Evolutionary conservation across 2,888 invertebrate genomes (phyloP).

Genomic region (Chironomus riparius): DNA sequence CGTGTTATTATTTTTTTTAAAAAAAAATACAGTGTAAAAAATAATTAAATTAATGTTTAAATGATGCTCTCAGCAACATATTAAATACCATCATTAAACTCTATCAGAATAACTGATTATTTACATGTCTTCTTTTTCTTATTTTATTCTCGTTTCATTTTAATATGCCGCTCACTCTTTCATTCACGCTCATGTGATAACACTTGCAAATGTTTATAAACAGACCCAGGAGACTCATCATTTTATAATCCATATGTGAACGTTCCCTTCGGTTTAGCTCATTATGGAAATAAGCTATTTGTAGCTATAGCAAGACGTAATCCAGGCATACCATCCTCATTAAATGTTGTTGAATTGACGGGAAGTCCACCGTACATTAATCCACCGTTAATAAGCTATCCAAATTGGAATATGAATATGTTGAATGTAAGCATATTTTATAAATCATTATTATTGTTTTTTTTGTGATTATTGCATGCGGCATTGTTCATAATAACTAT

Average conservation of each 20-base stretch:
- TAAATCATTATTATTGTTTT: neutral
- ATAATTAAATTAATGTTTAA: neutral
- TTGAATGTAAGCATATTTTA: slow-evolving; percentile 30
- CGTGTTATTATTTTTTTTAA: no score
- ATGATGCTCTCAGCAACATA: neutral
- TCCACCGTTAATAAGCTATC: slow-evolving; percentile 35
- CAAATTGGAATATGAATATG: slow-evolving; percentile 36
- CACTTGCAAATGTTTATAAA: neutral
- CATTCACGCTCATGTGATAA: neutral
- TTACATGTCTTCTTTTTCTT: neutral
- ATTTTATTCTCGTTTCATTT: neutral
- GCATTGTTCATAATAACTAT: neutral
- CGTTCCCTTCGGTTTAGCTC: slow-evolving; percentile 17
- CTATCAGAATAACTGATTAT: neutral
- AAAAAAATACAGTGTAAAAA: no score
- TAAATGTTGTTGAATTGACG: slow-evolving; percentile 45
- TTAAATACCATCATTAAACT: neutral
- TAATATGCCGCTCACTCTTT: neutral
- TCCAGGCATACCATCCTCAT: slow-evolving; percentile 47
- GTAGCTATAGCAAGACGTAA: slow-evolving; percentile 1
- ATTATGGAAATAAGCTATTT: slow-evolving; percentile 8
- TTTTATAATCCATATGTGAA: slow-evolving; percentile 2
- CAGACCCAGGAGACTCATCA: neutral
- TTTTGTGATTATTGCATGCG: neutral
- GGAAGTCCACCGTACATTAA: slow-evolving; percentile 9